Evolutionary conservation across 2,113 vertebrate species (phyloP).

Genomic region (Festucalex cinctus): DNA sequence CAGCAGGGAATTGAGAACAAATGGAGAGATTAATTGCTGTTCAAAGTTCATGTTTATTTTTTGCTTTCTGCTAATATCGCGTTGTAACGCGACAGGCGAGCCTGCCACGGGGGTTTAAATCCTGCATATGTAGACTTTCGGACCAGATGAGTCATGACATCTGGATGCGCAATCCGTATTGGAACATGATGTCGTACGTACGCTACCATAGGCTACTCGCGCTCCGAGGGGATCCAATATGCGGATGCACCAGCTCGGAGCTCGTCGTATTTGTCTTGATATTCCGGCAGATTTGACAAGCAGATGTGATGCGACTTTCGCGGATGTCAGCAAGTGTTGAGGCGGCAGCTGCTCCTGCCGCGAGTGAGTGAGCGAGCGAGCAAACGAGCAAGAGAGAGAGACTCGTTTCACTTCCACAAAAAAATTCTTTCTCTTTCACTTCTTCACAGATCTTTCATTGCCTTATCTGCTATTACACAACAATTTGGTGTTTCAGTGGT

Average conservation of each 20-base stretch:
- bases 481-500: too few species aligned
- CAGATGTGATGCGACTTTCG: constrained; percentile 1
- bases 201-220: not conserved
- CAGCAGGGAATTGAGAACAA: constrained; percentile 9
- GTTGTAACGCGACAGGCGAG: constrained; percentile 10
- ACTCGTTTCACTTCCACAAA: too few species aligned
- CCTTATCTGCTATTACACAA: too few species aligned
- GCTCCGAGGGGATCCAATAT: not conserved
- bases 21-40: constrained; percentile 5
- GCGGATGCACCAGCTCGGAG: not conserved
- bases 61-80: constrained; percentile 10
- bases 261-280: constrained; percentile 4
- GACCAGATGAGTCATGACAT: not conserved
- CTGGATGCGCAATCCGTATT: not conserved
- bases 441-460: too few species aligned
- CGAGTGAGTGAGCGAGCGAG: not conserved
- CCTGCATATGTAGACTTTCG: not conserved
- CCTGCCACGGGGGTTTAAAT: constrained; percentile 13
- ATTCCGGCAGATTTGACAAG: constrained; percentile 4
- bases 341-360: constrained; percentile 1
- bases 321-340: not conserved
- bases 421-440: too few species aligned
- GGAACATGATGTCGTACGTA: not conserved
- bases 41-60: constrained; percentile 7
- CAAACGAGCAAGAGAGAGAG: too few species aligned